Base-by-base conservation (phyloP, 2,797 vertebrate genomes). In the Malurus leucopterus region DNA sequence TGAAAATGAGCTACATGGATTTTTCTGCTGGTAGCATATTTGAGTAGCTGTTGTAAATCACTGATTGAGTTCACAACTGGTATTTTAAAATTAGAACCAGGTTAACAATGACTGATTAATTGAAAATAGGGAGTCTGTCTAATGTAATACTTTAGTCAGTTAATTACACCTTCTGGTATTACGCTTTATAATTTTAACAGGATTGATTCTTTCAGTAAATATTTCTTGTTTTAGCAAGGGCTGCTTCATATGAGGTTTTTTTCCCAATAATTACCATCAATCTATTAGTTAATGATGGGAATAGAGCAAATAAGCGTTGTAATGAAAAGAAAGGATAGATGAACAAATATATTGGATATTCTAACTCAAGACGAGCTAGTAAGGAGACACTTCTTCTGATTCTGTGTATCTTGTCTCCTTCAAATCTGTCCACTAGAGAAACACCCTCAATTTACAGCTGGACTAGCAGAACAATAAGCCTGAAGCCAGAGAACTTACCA, bases 101-200 rank as follows among this genome's bases (percentile, higher is more conserved):
- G 64, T 78, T 78, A 75, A 32, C 13, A 47, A 16, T 55, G 46
- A 49, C 30, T 65, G 76, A 29, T 77, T 78, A 86, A 84, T 55
- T 84, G 34, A 63, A 81, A 91, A 47, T 3, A 61, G 24, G 9
- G 34, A 69, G 12, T 38, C 51, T 80, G 38, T 27, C 26, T 87
- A 43, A 67, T 86, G 34, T 75, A 32, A 47, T 32, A 49, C 11
- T 54, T 86, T 12, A 67, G 9, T 67, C 20, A 93, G 27, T 44
- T 83, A 85, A 84, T 90, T 55, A 79, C 43, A 71, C 13, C 61
- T 87, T 51, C 75, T 95, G 47, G 15, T 86, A n/a, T 41, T 73
- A 58, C 58, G 79, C 68, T 89, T 93, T 47, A 81, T 84, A 58
- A 74, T 86, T 93, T 68, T 80, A 90, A 88, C 78, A 93, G 83